Percentiles rank a stretch among this genome's conserved stretches.
These are phyloP conservation scores for Haliclona indistincta DNA, from an alignment of 37 sponge, comb jelly and placozoan species.

Conservation along the genomic window DNA sequence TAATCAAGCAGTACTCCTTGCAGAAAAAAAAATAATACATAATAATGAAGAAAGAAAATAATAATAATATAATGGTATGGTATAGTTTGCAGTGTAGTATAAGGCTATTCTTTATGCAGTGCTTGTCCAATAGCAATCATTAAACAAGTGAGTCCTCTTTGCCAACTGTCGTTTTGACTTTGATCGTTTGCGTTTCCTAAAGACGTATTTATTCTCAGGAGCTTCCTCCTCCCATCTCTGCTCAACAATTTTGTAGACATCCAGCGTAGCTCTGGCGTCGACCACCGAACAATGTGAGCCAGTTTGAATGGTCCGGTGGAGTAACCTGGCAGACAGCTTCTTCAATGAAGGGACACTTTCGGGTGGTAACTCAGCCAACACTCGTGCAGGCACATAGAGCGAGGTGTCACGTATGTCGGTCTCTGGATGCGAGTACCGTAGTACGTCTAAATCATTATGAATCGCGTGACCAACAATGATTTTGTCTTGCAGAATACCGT, in stretches of 20 bases:
- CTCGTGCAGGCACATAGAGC: conserved; percentile 41
- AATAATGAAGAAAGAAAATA: too few species aligned
- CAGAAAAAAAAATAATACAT: too few species aligned
- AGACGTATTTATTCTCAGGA: too few species aligned
- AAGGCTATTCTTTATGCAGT: too few species aligned
- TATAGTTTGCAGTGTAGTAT: too few species aligned
- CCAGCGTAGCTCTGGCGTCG: conserved; percentile 86
- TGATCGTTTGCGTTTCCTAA: too few species aligned
- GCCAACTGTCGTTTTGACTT: too few species aligned
- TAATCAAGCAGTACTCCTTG: too few species aligned
- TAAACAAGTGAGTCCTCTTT: too few species aligned
- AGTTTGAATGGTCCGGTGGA: conserved; percentile 61
- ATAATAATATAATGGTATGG: too few species aligned
- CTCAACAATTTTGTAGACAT: conserved; percentile 47
- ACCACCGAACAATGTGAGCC: conserved; percentile 75
- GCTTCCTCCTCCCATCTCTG: conserved; percentile 75
- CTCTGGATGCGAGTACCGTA: conserved; percentile 36
- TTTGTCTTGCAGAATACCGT: conserved; percentile 31
- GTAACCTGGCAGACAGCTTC: conserved; percentile 24
- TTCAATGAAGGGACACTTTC: conserved; percentile 54
- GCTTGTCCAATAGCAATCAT: too few species aligned
- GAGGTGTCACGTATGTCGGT: conserved; percentile 52
- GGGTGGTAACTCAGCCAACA: conserved; percentile 22
- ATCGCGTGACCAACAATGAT: conserved; percentile 81
- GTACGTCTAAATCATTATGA: conserved; percentile 49